Conservation (phyloP, 2,797 vertebrate species). For the Xerus rutilus region DNA sequence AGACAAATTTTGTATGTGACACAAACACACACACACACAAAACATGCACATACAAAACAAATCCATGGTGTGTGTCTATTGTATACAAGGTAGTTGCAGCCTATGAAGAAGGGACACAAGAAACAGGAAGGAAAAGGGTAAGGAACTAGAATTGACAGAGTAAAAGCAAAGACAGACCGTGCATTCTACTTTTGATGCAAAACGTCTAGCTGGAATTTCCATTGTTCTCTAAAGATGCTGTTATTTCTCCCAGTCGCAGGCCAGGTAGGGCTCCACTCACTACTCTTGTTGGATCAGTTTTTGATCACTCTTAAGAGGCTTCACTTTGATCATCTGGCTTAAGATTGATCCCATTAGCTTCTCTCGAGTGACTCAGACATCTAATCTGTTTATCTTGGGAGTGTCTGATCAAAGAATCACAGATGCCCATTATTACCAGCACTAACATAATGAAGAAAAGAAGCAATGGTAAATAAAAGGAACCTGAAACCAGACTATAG, state of each 20-base stretch:
- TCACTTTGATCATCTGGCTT: conserved; percentile 22
- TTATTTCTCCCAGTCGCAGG: not conserved
- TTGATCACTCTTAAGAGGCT: conserved; percentile 42
- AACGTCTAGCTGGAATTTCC: too few relatives aligned
- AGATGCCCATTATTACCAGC: not conserved
- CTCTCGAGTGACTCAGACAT: not conserved
- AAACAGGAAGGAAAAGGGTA: not conserved
- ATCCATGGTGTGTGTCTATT: not conserved
- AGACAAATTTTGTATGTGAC: not conserved
- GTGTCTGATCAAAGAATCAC: not conserved
- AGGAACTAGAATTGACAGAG: not conserved
- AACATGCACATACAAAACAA: not conserved
- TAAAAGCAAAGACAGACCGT: not conserved
- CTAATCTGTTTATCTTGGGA: not conserved
- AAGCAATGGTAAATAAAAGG: not conserved
- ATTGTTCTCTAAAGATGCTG: not conserved
- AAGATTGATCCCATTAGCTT: not conserved
- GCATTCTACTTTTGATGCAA: not conserved
- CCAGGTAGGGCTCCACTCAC: not conserved
- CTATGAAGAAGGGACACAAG: not conserved
- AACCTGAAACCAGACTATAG: not conserved
- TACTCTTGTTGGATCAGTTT: conserved; percentile 17
- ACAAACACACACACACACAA: not conserved
- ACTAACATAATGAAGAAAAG: not conserved
- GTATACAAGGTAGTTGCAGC: not conserved